A percentile compares a stretch with the other conserved stretches of the same genome.
Evolutionary conservation across 2,888 invertebrate species (phyloP).

Genomic region (Molanna angustata): DNA sequence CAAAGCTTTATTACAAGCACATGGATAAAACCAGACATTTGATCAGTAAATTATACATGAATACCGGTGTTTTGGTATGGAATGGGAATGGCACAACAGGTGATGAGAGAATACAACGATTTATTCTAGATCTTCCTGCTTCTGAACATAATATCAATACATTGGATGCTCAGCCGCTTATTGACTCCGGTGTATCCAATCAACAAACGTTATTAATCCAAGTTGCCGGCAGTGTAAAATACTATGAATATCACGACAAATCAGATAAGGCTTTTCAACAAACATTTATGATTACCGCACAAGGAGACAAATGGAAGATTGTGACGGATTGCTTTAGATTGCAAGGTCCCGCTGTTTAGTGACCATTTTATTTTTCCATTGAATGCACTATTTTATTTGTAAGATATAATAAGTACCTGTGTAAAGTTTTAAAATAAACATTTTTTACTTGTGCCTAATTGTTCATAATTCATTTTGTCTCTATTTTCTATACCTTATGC

Average conservation of each 20-base stretch:
- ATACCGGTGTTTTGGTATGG: constrained; percentile 84
- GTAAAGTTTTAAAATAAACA: too few relatives aligned
- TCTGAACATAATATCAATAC: constrained; percentile 75
- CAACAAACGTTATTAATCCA: constrained; percentile 82
- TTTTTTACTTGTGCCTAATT: too few relatives aligned
- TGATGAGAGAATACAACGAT: constrained; percentile 80
- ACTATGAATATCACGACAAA: constrained; percentile 50
- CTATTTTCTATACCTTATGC: too few relatives aligned
- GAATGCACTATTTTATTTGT: too few relatives aligned
- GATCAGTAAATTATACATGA: constrained; percentile 78
- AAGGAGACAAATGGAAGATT: constrained; percentile 91
- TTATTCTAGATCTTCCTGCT: constrained; percentile 77
- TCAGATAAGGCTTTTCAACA: constrained; percentile 72
- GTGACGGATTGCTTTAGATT: constrained; percentile 71
- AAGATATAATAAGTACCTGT: too few relatives aligned
- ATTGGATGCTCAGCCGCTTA: constrained; percentile 84
- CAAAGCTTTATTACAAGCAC: constrained; percentile 84
- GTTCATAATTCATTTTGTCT: too few relatives aligned
- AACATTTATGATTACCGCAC: constrained; percentile 82
- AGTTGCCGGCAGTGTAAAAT: constrained; percentile 79
- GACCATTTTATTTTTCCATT: too few relatives aligned
- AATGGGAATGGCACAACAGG: constrained; percentile 86
- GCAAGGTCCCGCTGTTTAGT: constrained; percentile 13
- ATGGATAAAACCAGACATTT: constrained; percentile 83
- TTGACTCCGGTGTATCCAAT: constrained; percentile 70